Base-by-base conservation (phyloP, 2,797 vertebrate species). In the Chiloscyllium punctatum region DNA sequence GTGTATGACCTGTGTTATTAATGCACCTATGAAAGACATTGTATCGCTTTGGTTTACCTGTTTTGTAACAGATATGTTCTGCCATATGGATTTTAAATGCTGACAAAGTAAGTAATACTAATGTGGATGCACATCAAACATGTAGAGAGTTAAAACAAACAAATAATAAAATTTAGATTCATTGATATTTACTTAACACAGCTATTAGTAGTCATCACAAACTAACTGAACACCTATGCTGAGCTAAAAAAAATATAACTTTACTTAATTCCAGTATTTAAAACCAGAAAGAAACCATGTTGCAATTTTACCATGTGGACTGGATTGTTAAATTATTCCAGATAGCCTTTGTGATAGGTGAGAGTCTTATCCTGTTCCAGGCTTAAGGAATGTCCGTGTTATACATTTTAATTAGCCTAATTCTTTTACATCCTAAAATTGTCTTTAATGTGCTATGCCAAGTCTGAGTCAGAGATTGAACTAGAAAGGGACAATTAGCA, bases 161-260 rank as follows among this genome's bases (percentile, higher is more conserved):
- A 77, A 95, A 68, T 53, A 90, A 91, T 51, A 95, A 95, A 95
- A 53, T 74, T 74, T 30, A 53, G 94, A 53, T 53, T 72, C 42
- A 95, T 95, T 95, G 94, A 53, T 95, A 77, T 95, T 72, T 71
- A 53, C 4, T 95, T 77, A 30, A 53, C 27, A 74, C 18, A 71
- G 48, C 42, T 51, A 48, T 72, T 72, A 33, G 90, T 23, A 69
- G n/a, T 69, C 66, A 69, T 21, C 66, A 92, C 7, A 42, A 68
- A 66, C 16, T 21, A 23, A 68, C 18, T 91, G 88, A 91, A n/a
- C 79, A 84, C 7, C 30, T n/a, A 68, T 91, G 8, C 57, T n/a
- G 30, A 42, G 18, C 90, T 8, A 92, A 69, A 92, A 3, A 3
- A 69, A 92, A 92, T 27, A 69, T 92, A 21, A 7, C 37, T 69